Percentiles rank a stretch among this genome's conserved stretches.
These are phyloP conservation scores for Erebia ligea DNA, from an alignment of 2,888 invertebrate species.

Conservation along the genomic window DNA sequence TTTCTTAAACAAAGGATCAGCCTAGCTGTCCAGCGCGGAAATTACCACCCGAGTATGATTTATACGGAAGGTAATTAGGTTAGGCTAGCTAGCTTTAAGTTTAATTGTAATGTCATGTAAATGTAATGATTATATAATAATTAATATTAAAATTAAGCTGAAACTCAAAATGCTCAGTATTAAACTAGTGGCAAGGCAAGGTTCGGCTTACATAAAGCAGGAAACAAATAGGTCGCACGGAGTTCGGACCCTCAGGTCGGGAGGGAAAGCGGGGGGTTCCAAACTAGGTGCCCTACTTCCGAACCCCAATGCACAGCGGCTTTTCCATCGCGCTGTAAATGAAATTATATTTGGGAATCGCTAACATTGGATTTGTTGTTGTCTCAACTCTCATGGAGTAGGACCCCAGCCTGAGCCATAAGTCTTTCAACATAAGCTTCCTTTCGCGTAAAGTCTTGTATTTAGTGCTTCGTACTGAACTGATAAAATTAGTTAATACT, in stretches of 20 bases:
- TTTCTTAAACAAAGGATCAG: too few species aligned
- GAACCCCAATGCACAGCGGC: conserved; percentile 44
- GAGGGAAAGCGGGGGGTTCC: conserved; percentile 40
- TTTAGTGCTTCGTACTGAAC: too few species aligned
- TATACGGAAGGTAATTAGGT: too few species aligned
- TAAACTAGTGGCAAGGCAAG: conserved; percentile 44
- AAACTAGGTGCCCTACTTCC: conserved; percentile 73
- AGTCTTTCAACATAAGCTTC: not conserved
- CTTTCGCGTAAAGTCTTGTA: too few species aligned
- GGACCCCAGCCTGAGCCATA: conserved; percentile 1
- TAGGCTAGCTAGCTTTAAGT: too few species aligned
- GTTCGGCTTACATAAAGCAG: conserved; percentile 58
- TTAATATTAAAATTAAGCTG: not conserved
- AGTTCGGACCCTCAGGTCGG: conserved; percentile 48
- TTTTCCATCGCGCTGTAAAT: conserved; percentile 56
- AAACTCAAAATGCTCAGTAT: conserved; percentile 25
- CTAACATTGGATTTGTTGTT: conserved; percentile 19
- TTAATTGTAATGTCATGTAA: too few species aligned
- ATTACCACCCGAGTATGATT: too few species aligned
- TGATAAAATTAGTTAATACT: too few species aligned
- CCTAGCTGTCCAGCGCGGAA: too few species aligned
- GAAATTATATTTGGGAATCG: conserved; percentile 50
- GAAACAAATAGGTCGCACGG: conserved; percentile 68
- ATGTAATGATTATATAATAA: too few species aligned
- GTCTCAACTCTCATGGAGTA: not conserved